phyloP scores from a whole-genome alignment of 2,797 vertebrate species.

The Xiphophorus birchmanni region DNA sequence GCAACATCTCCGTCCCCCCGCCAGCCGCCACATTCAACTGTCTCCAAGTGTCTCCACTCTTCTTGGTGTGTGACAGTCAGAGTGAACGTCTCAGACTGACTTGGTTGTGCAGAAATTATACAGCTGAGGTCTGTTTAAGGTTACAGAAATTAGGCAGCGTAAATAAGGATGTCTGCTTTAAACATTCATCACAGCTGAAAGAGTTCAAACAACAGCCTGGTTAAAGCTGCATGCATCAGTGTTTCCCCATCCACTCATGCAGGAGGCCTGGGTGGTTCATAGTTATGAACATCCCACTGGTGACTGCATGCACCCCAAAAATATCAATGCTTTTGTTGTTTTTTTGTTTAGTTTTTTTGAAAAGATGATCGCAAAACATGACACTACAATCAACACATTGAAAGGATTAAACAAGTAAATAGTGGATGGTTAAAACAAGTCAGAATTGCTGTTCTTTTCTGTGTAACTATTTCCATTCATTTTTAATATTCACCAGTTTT shows the following conservation, averaged over 20 bases:
- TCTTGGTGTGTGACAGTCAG: slow-evolving; percentile 22
- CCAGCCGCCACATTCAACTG: slow-evolving; percentile 31
- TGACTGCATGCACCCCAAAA: not conserved
- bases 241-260: not conserved
- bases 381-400: not conserved
- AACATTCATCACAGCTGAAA: slow-evolving; percentile 4
- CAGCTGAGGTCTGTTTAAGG: not conserved
- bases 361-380: not conserved
- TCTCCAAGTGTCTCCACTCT: slow-evolving; percentile 44
- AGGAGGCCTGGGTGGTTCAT: not conserved
- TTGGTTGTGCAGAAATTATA: not conserved
- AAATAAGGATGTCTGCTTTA: slow-evolving; percentile 2
- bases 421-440: not conserved
- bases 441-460: not conserved
- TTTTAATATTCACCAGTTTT: slow-evolving; percentile 2
- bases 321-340: not conserved
- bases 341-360: too few species aligned
- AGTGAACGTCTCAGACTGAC: slow-evolving; percentile 26
- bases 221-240: not conserved
- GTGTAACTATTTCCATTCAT: not conserved
- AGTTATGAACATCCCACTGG: not conserved
- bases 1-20: slow-evolving; percentile 49
- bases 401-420: not conserved
- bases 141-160: not conserved
- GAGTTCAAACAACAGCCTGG: not conserved